Conservation (phyloP, 2,888 invertebrate species). For the Oscheius onirici region DNA sequence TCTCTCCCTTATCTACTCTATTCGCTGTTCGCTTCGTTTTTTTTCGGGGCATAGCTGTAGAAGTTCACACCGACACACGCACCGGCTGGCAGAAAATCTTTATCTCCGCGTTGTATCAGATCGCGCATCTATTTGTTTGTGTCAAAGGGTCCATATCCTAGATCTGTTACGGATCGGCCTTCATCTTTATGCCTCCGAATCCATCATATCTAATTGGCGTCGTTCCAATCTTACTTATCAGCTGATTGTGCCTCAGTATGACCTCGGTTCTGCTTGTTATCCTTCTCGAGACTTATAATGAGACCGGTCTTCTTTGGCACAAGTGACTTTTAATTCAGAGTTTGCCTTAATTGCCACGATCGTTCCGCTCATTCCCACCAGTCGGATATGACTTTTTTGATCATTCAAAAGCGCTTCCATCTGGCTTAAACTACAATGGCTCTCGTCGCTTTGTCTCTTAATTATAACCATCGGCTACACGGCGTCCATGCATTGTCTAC, state of each 20-base stretch:
- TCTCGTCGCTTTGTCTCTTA: conserved; percentile 12
- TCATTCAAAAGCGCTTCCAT: conserved; percentile 22
- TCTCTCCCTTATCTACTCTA: not conserved
- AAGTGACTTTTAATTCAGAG: not conserved
- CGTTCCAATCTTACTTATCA: not conserved
- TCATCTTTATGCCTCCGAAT: conserved; percentile 30
- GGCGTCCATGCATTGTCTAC: not conserved
- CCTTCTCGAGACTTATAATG: conserved; percentile 11
- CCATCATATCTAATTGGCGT: conserved; percentile 32
- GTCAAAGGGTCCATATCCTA: conserved; percentile 32
- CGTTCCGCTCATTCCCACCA: conserved; percentile 4
- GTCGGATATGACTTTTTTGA: not conserved
- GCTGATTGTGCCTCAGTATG: not conserved
- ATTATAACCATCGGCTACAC: conserved; percentile 12
- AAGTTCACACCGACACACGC: conserved; percentile 6
- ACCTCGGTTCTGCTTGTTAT: not conserved
- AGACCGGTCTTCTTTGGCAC: conserved; percentile 11
- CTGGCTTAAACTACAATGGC: conserved; percentile 23
- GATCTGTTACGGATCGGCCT: conserved; percentile 33
- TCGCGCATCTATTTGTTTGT: conserved; percentile 36
- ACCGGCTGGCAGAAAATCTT: conserved; percentile 28
- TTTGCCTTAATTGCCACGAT: conserved; percentile 18
- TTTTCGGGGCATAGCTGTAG: not conserved
- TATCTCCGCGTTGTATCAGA: conserved; percentile 33
- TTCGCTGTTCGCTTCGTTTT: not conserved